Evolutionary conservation across 2,113 vertebrate species (phyloP).

Genomic region (Suncus etruscus): DNA sequence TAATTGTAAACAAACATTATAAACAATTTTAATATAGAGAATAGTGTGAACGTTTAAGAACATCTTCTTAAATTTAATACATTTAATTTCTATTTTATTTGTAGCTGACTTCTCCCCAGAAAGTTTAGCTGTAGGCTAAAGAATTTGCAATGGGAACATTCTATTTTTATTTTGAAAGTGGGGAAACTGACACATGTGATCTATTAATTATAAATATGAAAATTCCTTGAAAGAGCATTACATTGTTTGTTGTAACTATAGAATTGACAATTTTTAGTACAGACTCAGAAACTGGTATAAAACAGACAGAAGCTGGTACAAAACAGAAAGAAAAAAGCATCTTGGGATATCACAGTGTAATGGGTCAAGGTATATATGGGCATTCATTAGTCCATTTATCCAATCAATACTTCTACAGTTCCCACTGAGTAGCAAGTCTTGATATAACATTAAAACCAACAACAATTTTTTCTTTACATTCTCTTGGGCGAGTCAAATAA

Average conservation of each 20-base stretch:
- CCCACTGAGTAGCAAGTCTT: not conserved
- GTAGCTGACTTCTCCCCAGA: conserved; percentile 14
- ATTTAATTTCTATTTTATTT: conserved; percentile 42
- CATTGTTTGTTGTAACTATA: not conserved
- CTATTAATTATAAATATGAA: conserved; percentile 43
- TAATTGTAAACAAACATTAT: not conserved
- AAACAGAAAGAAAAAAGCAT: not conserved
- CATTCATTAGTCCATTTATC: conserved; percentile 23
- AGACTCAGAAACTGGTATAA: not conserved
- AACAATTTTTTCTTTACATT: not conserved
- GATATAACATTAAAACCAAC: conserved; percentile 2
- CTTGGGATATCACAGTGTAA: not conserved
- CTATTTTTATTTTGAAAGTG: conserved; percentile 41
- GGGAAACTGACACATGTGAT: conserved; percentile 18
- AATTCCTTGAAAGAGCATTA: conserved; percentile 34
- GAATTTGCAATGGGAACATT: not conserved
- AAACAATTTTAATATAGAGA: conserved; percentile 29
- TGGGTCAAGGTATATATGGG: not conserved
- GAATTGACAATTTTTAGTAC: conserved; percentile 18
- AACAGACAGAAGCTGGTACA: not conserved
- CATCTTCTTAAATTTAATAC: conserved; percentile 37
- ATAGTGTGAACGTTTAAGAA: conserved; percentile 41
- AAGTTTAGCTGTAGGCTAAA: conserved; percentile 21
- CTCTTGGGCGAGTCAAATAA: not conserved
- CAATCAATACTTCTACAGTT: not conserved